Evolutionary conservation across 2,888 invertebrate species (phyloP).

Genomic region (Ptychoptera albimana): DNA sequence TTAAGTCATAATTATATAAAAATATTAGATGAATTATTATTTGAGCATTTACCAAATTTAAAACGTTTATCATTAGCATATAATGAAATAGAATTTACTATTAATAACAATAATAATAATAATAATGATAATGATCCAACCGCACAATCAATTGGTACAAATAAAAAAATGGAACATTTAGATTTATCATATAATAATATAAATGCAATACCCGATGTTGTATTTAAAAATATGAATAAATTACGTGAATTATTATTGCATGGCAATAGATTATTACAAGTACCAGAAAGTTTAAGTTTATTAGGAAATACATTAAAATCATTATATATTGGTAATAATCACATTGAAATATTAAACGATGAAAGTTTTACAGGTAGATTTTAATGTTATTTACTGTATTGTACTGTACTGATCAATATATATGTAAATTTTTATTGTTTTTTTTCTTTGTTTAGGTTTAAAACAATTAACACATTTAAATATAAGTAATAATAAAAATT

Average conservation of each 20-base stretch:
- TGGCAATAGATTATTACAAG: slow-evolving; percentile 39
- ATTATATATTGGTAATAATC: slow-evolving; percentile 44
- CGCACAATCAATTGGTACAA: slow-evolving; percentile 38
- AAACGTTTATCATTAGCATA: slow-evolving; percentile 41
- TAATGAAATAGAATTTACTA: slow-evolving; percentile 44
- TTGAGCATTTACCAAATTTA: slow-evolving; percentile 46
- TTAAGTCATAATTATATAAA: slow-evolving; percentile 47
- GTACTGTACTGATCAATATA: not conserved
- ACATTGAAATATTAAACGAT: slow-evolving; percentile 38
- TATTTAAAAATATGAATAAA: slow-evolving; percentile 34
- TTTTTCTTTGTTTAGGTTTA: slow-evolving; percentile 27
- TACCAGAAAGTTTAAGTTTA: slow-evolving; percentile 39
- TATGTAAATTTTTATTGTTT: slow-evolving; percentile 17
- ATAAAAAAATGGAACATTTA: slow-evolving; percentile 21
- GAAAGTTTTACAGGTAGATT: slow-evolving; percentile 34
- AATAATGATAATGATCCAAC: slow-evolving; percentile 39
- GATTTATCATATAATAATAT: slow-evolving; percentile 43
- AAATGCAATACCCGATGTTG: slow-evolving; percentile 35
- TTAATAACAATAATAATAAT: too few species aligned
- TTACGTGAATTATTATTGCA: slow-evolving; percentile 41
- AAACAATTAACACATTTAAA: slow-evolving; percentile 38
- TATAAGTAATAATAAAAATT: slow-evolving; percentile 39
- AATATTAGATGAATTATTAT: slow-evolving; percentile 41
- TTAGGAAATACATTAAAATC: slow-evolving; percentile 38
- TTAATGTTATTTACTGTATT: not conserved